These are phyloP conservation scores for Leontocebus nigricollis DNA, from an alignment of 2,797 vertebrate species.

Conservation along the genomic window DNA sequence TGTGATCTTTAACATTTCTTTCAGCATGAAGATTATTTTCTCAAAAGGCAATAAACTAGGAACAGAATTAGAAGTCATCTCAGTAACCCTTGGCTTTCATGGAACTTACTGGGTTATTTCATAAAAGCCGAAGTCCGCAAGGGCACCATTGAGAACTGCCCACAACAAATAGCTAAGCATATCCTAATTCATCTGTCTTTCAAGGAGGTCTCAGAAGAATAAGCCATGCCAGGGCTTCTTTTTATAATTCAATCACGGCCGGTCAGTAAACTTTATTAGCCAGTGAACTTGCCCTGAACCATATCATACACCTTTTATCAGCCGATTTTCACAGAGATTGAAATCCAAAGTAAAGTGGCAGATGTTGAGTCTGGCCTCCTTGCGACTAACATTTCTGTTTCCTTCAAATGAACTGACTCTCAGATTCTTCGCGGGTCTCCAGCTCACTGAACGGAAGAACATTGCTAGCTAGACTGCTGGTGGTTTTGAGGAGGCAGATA, in stretches of 20 bases:
- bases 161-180: neutral
- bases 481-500: rapidly evolving
- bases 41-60: neutral
- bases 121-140: neutral
- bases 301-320: neutral
- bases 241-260: neutral
- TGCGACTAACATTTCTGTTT: neutral
- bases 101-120: neutral
- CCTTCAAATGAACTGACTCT: rapidly evolving
- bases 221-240: neutral
- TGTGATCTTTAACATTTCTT: neutral
- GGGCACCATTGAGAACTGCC: neutral
- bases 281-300: neutral
- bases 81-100: neutral
- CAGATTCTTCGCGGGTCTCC: neutral
- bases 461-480: neutral
- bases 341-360: neutral
- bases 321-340: neutral
- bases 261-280: neutral
- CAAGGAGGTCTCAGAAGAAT: neutral
- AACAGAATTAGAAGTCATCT: neutral
- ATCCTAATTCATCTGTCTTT: neutral
- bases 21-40: neutral
- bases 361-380: neutral
- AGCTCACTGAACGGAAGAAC: neutral